Base-by-base conservation (phyloP, 2,888 invertebrate genomes). In the Empis livida region DNA sequence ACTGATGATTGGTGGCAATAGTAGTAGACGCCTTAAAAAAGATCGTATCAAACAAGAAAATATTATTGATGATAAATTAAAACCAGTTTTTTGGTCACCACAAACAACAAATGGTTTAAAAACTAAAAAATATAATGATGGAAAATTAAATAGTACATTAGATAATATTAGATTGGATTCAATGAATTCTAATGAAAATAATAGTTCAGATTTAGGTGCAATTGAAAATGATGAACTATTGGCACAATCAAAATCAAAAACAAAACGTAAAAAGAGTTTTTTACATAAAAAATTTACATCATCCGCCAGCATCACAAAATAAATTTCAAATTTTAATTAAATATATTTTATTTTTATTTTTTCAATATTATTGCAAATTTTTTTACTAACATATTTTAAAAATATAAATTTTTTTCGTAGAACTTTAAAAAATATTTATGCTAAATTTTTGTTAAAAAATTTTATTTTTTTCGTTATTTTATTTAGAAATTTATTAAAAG, bases 231-330 rank as follows among this genome's bases (percentile, higher is more conserved):
- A 32, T 32, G 20, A 20, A 5, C 20, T 20, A 20, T 27, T 27
- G 9, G 9, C 23, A 27, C 23, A 3, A 20, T 5, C 20, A 20
- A 27, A 27, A 27, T 48, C 53, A 38, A 52, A 53, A 52, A 44
- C 57, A 17, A 60, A 61, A 5, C 62, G 66, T 48, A 67, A 67
- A 50, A 60, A 67, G 54, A 74, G 71, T 62, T 72, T 72, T 59
- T 61, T 71, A 53, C 70, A 67, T 52, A 70, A 70, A 62, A 72
- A 64, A 41, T 62, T 67, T 54, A 63, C 61, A 55, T 64, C 70
- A 56, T 59, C 61, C 54, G 64, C 70, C 59, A 57, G 61, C 55
- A 60, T 57, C 48, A 63, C 49, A 54, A 65, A 59, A 40, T 51
- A 53, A 43, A 55, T 55, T 27, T 27, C 9, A 27, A 20, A 27